A percentile compares a stretch with the other conserved stretches of the same genome.
phyloP scores from a whole-genome alignment of 2,888 invertebrate species.

The Abrostola triplasia region DNA sequence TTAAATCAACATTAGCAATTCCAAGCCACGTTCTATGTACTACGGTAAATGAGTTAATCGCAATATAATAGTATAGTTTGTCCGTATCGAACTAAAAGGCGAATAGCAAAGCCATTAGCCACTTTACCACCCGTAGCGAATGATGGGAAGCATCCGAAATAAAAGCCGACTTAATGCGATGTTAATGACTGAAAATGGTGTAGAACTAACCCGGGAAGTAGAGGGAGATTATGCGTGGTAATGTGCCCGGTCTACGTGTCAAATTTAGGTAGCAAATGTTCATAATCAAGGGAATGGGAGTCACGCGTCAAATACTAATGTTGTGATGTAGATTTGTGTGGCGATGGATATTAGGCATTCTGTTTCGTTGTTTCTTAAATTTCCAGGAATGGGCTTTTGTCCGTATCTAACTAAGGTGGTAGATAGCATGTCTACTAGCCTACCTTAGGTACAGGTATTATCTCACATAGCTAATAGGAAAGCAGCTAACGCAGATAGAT shows the following conservation, averaged over 20 bases:
- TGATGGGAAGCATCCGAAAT: not conserved
- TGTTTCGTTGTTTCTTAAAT: too few species aligned
- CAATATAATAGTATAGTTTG: too few species aligned
- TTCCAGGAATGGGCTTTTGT: too few species aligned
- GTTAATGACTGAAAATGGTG: not conserved
- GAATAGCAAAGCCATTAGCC: not conserved
- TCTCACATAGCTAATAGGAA: too few species aligned
- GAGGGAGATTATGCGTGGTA: conserved; percentile 4
- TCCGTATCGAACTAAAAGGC: not conserved
- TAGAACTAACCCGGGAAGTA: not conserved
- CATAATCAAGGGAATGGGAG: conserved; percentile 31
- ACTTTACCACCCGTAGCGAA: not conserved
- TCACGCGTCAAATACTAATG: conserved; percentile 17
- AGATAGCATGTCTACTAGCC: too few species aligned
- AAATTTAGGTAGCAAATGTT: conserved; percentile 12
- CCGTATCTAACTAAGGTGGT: too few species aligned
- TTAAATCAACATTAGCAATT: too few species aligned
- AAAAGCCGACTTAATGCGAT: conserved; percentile 2
- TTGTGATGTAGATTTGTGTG: conserved; percentile 6
- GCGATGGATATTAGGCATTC: conserved; percentile 15
- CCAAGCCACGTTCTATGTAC: too few species aligned
- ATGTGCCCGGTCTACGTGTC: conserved; percentile 6
- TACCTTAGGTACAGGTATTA: too few species aligned
- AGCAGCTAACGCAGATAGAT: too few species aligned
- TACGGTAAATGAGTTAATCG: too few species aligned